Evolutionary conservation across 2,113 vertebrate genomes (phyloP), one percentile per base, ranked within the genome.

Genomic region (Dipodomys merriami): DNA sequence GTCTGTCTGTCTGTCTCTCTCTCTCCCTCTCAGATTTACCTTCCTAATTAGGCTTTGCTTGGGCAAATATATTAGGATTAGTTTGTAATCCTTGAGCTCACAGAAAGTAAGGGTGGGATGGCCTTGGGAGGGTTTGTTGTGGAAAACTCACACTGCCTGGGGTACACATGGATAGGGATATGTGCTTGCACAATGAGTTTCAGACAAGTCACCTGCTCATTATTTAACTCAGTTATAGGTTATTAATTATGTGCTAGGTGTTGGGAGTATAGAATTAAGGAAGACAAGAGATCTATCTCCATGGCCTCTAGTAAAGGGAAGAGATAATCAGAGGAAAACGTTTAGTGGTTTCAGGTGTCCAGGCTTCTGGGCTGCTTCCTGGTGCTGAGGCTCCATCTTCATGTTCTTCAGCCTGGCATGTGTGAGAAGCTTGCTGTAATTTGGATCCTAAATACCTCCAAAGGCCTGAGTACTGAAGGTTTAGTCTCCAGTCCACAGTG

Each of bases 61-160:
- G 60, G 86, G 96, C 94, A 96, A 96, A 96, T 72, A 95, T 69
- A 88, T 94, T 80, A 73, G 95, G 96, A 95, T 96, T 95, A 95
- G 93, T 93, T 39, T n/a, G 71, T 97, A 95, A 96, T 96, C 96
- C 96, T 96, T 80, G 71, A 95, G 92, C 93, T 95, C 92, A 88
- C 86, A 83, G 91, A 80, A 60, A 85, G 85, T 10, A 67, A 68
- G 92, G 83, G 92, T 91, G 76, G 91, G 85, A 53, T 0, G 2
- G 91, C 71, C 39, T 68, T 29, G 18, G 86, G 73, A 89, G 80
- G 89, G 84, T 84, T 83, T 91, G 88, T 83, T 49, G 65, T 68
- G 85, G 77, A 62, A 86, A 79, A 91, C 1, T 77, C 73, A 65
- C 27, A 33, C 33, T 27, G 84, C 1, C 53, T 1, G 49, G 83